Conservation (phyloP, 2,797 vertebrate species). For the Tiaroga cobitis region DNA sequence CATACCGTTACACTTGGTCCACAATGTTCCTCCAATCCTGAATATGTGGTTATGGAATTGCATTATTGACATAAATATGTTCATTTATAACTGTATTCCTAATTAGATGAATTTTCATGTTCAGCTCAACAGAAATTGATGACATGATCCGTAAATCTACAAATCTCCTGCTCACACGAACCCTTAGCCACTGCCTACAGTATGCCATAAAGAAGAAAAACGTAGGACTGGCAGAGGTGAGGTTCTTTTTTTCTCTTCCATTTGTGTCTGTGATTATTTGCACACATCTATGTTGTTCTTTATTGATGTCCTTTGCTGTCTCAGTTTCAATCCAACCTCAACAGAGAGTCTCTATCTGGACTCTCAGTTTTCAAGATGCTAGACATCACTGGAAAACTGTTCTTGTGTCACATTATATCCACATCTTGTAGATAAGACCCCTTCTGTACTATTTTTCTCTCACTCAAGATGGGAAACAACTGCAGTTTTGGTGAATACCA, state of each 20-base stretch:
- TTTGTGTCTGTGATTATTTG: slow-evolving; percentile 7
- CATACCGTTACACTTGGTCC: neutral
- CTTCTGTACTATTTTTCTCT: neutral
- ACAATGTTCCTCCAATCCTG: neutral
- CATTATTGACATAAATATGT: slow-evolving; percentile 3
- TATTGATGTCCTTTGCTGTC: neutral
- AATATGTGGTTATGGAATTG: neutral
- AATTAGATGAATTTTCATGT: neutral
- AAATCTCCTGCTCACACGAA: slow-evolving; percentile 91
- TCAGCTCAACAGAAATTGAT: slow-evolving; percentile 93
- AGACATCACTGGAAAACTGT: neutral
- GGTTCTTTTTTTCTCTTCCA: slow-evolving; percentile 21
- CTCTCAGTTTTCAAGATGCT: neutral
- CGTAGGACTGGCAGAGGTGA: slow-evolving; percentile 92
- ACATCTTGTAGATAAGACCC: neutral
- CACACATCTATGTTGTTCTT: neutral
- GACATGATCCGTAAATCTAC: slow-evolving; percentile 98
- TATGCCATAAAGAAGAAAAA: slow-evolving; percentile 96
- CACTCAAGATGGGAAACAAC: neutral
- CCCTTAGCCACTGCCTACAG: slow-evolving; percentile 92
- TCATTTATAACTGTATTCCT: slow-evolving; percentile 44
- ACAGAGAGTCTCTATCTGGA: neutral
- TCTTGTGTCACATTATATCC: neutral
- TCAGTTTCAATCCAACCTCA: neutral
- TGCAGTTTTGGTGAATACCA: neutral